Base-by-base conservation (phyloP, 2,797 vertebrate species). In the Rhynchotus rufescens region DNA sequence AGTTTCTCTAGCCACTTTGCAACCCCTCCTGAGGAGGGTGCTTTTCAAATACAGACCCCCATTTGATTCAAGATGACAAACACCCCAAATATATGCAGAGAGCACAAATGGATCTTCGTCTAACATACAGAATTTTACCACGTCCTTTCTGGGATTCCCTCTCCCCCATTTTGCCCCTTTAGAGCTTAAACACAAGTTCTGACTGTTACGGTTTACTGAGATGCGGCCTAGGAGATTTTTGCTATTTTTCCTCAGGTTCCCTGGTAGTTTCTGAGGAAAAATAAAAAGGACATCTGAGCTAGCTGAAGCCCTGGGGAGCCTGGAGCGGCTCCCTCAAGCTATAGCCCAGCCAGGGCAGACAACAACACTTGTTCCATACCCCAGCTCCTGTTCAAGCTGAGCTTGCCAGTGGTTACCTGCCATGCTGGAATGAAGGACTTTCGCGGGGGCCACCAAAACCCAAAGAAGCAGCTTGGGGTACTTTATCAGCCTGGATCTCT, bases 371-470 rank as follows among this genome's bases (percentile, higher is more conserved):
- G 23, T 34, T 87, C 40, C 56, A 44, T 32, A 73, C 32, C 56
- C 52, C 3, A 1, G 6, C 23, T 81, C 64, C 56, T 10, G 1
- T 2, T 1, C 1, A 15, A 65, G 44, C 26, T 49, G 28, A 26
- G 1, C 10, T n/a, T 47, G 19, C 51, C 38, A 8, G 0, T 22
- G 60, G 44, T 15, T 59, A 1, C 6, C 25, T 21, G 26, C 1
- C 64, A 17, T 25, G 42, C 10, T 62, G 20, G 4, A 61, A 30
- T 3, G 1, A 49, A 57, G 6, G 30, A 15, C 56, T 15, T 44
- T 8, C 9, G 3, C 30, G 60, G 51, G 10, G 1, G 0, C 87
- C 90, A 95, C 90, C 65, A 90, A 93, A 84, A 89, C 86, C 0
- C 12, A 77, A 75, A 76, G 57, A 54, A 88, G n/a, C 47, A 59